Evolutionary conservation across 1,140 invertebrate species (phyloP), one percentile per base, ranked within the genome.

Genomic region (Schlechtendalia chinensis): DNA sequence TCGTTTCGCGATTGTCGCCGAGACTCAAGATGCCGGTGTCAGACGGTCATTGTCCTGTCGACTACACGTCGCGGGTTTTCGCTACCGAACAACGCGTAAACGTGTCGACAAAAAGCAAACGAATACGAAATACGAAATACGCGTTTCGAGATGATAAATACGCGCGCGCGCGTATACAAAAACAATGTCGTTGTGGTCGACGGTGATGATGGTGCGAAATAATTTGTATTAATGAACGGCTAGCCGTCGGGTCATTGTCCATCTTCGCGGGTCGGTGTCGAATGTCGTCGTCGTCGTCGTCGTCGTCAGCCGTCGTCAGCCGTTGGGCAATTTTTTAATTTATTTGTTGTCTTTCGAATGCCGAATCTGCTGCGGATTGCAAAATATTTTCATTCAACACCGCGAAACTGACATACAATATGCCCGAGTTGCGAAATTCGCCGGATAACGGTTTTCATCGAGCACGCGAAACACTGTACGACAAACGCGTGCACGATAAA

Each of bases 221-320:
- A 61, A 59, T 77, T 77, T 45, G 56, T 77, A 77, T 77, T 77
- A 77, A 77, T 77, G 54, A 77, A 53, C 32, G 32, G n/a, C 74
- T 24, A 19, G 56, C 3, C 19, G 29, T 3, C 74, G 32, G 74
- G 74, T 77, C 74, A 77, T 77, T 77, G 74, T 77, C 56, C 74
- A 77, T 77, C 32, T 27, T 77, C 14, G 61, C 61, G 32, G 74
- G 74, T 47, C 54, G 54, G 74, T 77, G 74, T 77, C 74, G 74
- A 77, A 77, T 77, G 56, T 77, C 74, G 32, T 8, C 32, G 19
- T 14, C n/a, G n/a, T n/a, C n/a, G n/a, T n/a, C n/a, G n/a, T n/a
- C n/a, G n/a, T n/a, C n/a, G 4, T 8, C n/a, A n/a, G 14, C 29
- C 12, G n/a, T n/a, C 74, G 74, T 77, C 74, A 3, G 32, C 74